Percentiles rank a stretch among this genome's conserved stretches.
These are phyloP conservation scores for Hippocampus mohnikei DNA, from an alignment of 2,113 vertebrate genomes.

Conservation along the genomic window DNA sequence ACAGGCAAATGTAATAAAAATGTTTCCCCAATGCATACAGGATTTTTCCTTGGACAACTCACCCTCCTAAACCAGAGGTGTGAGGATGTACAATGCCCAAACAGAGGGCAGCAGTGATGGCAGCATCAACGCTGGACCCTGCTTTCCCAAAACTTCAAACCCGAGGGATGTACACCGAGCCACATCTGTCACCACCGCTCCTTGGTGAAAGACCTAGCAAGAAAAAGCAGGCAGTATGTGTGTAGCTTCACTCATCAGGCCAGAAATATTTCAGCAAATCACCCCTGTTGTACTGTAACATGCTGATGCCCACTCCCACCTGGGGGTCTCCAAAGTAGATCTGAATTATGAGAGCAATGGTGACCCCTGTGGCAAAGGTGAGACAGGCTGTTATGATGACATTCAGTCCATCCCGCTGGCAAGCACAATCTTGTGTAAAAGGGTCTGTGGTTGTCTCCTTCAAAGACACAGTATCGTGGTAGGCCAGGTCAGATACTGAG, in stretches of 20 bases:
- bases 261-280: not conserved
- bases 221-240: not conserved
- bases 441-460: slow-evolving; percentile 90
- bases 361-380: slow-evolving; percentile 92
- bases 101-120: slow-evolving; percentile 85
- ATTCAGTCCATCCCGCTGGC: slow-evolving; percentile 87
- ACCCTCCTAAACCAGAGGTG: slow-evolving; percentile 92
- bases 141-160: slow-evolving; percentile 79
- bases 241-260: not conserved
- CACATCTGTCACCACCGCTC: slow-evolving; percentile 88
- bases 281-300: slow-evolving; percentile 3
- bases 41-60: slow-evolving; percentile 41
- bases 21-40: not conserved
- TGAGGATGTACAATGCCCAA: slow-evolving; percentile 89
- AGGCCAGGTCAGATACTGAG: slow-evolving; percentile 88
- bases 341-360: slow-evolving; percentile 93
- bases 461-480: slow-evolving; percentile 82
- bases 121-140: slow-evolving; percentile 91
- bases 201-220: slow-evolving; percentile 84
- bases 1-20: not conserved
- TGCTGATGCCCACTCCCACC: slow-evolving; percentile 61
- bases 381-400: slow-evolving; percentile 96
- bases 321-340: slow-evolving; percentile 97
- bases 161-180: slow-evolving; percentile 86
- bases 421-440: slow-evolving; percentile 86